Evolutionary conservation across 2,888 invertebrate genomes (phyloP), one percentile per base, ranked within the genome.

Genomic region (Drosophila mulleri): DNA sequence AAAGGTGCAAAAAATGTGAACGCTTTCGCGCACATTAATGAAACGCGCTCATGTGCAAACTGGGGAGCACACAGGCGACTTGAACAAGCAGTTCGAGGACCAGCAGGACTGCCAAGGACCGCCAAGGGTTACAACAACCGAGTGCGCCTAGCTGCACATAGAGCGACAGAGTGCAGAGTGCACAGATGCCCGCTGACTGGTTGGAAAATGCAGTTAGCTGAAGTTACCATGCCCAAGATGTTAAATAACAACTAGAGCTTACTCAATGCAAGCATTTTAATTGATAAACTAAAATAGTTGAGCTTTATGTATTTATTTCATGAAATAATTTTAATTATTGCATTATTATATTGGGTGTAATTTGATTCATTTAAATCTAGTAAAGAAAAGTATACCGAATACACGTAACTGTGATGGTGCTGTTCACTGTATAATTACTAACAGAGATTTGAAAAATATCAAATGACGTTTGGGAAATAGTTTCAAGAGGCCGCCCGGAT

Each of bases 1-100:
- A 67, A 76, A 80, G 72, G 71, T 71, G 80, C 76, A 75, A 82
- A 80, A 82, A 71, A 82, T 78, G 69, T 83, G 80, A 68, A 70
- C 69, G 74, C 74, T 77, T 80, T 85, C 67, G 80, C 75, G 70
- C 81, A 80, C 80, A 73, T 83, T 83, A 80, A 80, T 83, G 80
- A 83, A 83, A 83, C 64, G 67, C 72, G 62, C 82, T 75, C 83
- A 76, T 67, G 74, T 68, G 66, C 37, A 60, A 41, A 48, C 45
- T 56, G 53, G n/a, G 72, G 62, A 57, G 63, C 72, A 64, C 45
- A 59, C 48, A 48, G 48, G 42, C 50, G 42, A n/a, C 62, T 52
- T 29, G 44, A 18, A 20, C 44, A 56, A 45, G 63, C 23, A 57
- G 20, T 29, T 37, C 58, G 57, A 52, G 26, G 39, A 58, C 53